Evolutionary conservation across 2,888 invertebrate species (phyloP).

Genomic region (Trissoscelio sp.): DNA sequence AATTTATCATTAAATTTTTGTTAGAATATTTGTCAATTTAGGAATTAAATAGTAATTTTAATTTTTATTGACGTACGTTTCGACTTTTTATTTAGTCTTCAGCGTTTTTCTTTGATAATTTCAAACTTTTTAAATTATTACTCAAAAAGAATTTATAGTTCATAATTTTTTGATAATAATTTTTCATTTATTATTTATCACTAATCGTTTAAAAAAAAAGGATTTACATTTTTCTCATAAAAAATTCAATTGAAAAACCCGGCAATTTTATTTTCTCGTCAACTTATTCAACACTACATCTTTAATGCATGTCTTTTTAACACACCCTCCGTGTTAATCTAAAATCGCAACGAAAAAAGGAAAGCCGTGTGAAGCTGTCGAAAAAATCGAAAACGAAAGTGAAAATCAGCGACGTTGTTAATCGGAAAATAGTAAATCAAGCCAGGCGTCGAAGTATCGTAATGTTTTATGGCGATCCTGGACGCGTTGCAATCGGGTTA

Average conservation of each 20-base stretch:
- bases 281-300: constrained; percentile 9
- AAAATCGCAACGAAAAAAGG: not conserved
- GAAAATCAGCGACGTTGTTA: not conserved
- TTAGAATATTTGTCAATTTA: no score
- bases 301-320: constrained; percentile 23
- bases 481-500: constrained; percentile 22
- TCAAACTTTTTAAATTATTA: no score
- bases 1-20: no score
- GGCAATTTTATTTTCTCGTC: constrained; percentile 9
- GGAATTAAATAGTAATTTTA: no score
- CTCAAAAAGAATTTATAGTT: no score
- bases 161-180: not conserved
- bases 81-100: no score
- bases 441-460: not conserved
- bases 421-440: constrained; percentile 32
- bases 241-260: not conserved
- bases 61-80: no score
- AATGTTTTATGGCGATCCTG: constrained; percentile 6
- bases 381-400: not conserved
- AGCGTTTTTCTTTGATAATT: no score
- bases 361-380: not conserved
- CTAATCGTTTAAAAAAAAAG: no score
- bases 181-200: no score
- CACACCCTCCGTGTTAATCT: not conserved
- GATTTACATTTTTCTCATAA: not conserved